Evolutionary conservation across 2,797 vertebrate genomes (phyloP).

Genomic region (Sebastes cheni): DNA sequence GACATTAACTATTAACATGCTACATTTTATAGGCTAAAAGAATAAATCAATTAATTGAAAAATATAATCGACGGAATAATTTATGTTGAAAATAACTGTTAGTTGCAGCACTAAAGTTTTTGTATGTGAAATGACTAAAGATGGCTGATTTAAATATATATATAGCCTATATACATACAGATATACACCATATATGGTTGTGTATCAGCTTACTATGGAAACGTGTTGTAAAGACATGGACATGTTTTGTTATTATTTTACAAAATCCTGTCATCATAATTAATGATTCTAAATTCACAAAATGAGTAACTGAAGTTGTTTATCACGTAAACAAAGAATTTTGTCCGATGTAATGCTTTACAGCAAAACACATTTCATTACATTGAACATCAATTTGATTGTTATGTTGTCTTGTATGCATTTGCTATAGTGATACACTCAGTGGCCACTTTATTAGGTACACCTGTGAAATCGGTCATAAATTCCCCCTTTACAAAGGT

Average conservation of each 20-base stretch:
- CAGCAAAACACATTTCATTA: background rate
- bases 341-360: background rate
- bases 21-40: background rate
- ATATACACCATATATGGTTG: too few relatives aligned
- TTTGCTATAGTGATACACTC: background rate
- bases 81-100: background rate
- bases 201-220: background rate
- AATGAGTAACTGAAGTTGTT: background rate
- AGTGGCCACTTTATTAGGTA: background rate
- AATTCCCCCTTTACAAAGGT: background rate
- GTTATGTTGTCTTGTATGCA: too few relatives aligned
- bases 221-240: background rate
- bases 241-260: background rate
- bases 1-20: background rate
- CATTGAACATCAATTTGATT: background rate
- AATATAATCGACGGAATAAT: background rate
- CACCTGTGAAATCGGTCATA: background rate
- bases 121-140: too few relatives aligned
- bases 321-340: background rate
- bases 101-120: background rate
- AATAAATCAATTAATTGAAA: background rate
- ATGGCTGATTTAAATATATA: background rate
- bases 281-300: background rate
- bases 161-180: background rate
- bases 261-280: background rate